Evolutionary conservation across 2,888 invertebrate genomes (phyloP).

Genomic region (Caenorhabditis afra): DNA sequence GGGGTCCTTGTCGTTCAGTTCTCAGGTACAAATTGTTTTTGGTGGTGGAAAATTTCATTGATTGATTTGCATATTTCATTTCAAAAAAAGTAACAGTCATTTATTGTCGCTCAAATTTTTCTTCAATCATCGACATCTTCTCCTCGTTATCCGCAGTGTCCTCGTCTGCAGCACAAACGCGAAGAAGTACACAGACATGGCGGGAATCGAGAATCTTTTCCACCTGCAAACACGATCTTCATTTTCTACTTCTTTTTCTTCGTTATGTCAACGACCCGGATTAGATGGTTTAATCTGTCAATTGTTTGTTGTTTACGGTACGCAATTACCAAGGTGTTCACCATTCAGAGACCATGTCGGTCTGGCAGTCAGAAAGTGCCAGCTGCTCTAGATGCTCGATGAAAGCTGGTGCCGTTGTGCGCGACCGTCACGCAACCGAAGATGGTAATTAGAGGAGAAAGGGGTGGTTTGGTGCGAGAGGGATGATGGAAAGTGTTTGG

Average conservation of each 20-base stretch:
- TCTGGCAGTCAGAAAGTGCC: conserved; percentile 33
- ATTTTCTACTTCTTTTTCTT: not conserved
- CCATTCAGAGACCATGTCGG: conserved; percentile 27
- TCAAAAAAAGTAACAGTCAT: conserved; percentile 2
- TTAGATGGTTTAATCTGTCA: not conserved
- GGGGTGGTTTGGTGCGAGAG: not conserved
- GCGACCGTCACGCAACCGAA: conserved; percentile 53
- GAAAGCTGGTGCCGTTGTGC: conserved; percentile 27
- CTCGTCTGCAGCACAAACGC: conserved; percentile 55
- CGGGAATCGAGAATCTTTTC: conserved; percentile 64
- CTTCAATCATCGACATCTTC: conserved; percentile 4
- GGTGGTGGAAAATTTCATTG: no score
- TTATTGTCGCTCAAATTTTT: not conserved
- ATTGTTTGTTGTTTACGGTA: conserved; percentile 48
- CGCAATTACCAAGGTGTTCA: conserved; percentile 47
- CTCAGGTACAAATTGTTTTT: not conserved
- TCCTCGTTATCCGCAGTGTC: conserved; percentile 23
- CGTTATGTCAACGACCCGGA: not conserved
- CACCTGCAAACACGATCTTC: conserved; percentile 52
- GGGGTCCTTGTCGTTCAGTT: not conserved
- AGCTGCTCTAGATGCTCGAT: conserved; percentile 36
- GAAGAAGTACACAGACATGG: conserved; percentile 60
- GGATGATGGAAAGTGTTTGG: conserved; percentile 45
- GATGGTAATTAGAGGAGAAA: conserved; percentile 55
- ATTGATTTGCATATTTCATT: no score